A percentile compares a stretch with the other conserved stretches of the same genome.
These are phyloP conservation scores for Apoda limacodes DNA, from an alignment of 2,888 invertebrate species.

Conservation along the genomic window DNA sequence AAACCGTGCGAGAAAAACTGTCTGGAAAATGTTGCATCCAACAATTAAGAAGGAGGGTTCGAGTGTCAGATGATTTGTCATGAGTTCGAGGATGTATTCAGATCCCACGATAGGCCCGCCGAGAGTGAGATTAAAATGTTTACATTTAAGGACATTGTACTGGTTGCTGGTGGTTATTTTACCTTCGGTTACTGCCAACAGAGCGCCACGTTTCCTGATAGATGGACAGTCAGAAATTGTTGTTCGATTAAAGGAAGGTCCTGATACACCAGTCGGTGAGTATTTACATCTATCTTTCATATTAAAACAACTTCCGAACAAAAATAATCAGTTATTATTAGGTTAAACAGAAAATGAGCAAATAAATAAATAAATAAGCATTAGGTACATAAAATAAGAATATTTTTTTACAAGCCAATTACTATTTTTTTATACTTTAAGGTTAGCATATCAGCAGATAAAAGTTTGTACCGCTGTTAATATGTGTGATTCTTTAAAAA, in stretches of 20 bases:
- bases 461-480: no score
- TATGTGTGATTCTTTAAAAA: no score
- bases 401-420: no score
- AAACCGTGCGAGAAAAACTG: slow-evolving; percentile 53
- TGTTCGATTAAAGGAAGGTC: slow-evolving; percentile 87
- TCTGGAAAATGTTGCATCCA: slow-evolving; percentile 46
- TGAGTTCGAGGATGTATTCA: slow-evolving; percentile 33
- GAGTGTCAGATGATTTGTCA: slow-evolving; percentile 49
- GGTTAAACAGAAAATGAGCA: no score
- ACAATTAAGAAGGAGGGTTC: slow-evolving; percentile 31
- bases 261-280: slow-evolving; percentile 88
- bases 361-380: no score
- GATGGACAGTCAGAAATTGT: slow-evolving; percentile 93
- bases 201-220: slow-evolving; percentile 88
- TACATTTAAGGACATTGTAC: slow-evolving; percentile 20
- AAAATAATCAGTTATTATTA: no score
- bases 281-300: no score
- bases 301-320: no score
- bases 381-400: no score
- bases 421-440: no score
- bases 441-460: no score
- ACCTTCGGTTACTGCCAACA: slow-evolving; percentile 66
- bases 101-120: slow-evolving; percentile 30
- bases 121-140: slow-evolving; percentile 55
- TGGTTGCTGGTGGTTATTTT: slow-evolving; percentile 28